These are phyloP conservation scores for Cydia pomonella DNA, from an alignment of 1,140 invertebrate species.

Conservation along the genomic window DNA sequence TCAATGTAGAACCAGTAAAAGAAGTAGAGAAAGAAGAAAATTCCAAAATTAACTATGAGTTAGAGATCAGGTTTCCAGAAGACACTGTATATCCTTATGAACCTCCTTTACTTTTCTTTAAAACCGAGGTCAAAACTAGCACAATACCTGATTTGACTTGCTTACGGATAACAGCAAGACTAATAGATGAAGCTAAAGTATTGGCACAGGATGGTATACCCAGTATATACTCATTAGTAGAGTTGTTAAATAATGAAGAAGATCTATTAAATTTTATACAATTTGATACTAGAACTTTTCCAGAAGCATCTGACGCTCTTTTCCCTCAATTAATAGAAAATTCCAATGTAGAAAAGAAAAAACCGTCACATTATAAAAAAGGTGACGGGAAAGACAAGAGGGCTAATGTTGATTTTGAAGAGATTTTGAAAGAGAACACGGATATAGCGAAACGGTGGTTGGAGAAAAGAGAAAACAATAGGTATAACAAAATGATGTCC, in stretches of 20 bases:
- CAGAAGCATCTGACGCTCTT: slow-evolving; percentile 67
- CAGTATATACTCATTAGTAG: slow-evolving; percentile 85
- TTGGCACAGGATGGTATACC: slow-evolving; percentile 85
- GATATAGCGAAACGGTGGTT: slow-evolving; percentile 82
- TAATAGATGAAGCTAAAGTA: slow-evolving; percentile 84
- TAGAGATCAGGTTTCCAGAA: slow-evolving; percentile 88
- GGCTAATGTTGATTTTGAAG: slow-evolving; percentile 75
- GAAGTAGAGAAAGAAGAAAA: slow-evolving; percentile 46
- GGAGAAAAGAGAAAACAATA: slow-evolving; percentile 81
- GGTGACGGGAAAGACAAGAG: slow-evolving; percentile 80
- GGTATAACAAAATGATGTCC: slow-evolving; percentile 84
- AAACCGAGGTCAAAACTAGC: slow-evolving; percentile 79
- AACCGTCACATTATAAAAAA: slow-evolving; percentile 83
- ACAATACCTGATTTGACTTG: slow-evolving; percentile 83
- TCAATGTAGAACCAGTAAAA: slow-evolving; percentile 57
- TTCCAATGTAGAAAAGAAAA: slow-evolving; percentile 54
- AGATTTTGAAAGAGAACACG: slow-evolving; percentile 82
- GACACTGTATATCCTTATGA: slow-evolving; percentile 87
- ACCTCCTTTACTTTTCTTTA: slow-evolving; percentile 85
- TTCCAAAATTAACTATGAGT: slow-evolving; percentile 80
- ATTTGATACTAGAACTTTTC: slow-evolving; percentile 81
- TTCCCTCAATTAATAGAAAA: slow-evolving; percentile 73
- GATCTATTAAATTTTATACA: slow-evolving; percentile 83
- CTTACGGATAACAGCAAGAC: slow-evolving; percentile 83
- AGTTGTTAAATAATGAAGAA: slow-evolving; percentile 86